Conservation (phyloP, 2,888 invertebrate species). For the Acronicta psi region DNA sequence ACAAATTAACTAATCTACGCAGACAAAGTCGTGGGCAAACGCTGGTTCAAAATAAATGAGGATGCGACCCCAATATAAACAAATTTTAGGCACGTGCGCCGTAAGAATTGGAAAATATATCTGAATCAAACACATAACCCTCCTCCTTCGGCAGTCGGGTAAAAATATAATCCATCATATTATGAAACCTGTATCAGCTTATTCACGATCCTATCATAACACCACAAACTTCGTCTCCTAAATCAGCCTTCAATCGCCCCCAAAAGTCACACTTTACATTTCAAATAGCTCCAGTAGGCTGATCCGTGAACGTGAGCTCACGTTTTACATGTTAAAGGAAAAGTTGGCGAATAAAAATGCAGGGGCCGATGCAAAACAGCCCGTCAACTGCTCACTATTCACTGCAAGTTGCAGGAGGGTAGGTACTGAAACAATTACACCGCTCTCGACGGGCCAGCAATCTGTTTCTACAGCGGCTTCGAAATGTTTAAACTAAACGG, state of each 20-base stretch:
- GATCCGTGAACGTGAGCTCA: conserved; percentile 7
- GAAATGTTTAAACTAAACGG: conserved; percentile 47
- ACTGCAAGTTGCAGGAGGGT: conserved; percentile 38
- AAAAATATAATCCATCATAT: no score
- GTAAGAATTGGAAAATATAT: no score
- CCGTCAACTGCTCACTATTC: conserved; percentile 45
- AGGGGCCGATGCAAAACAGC: conserved; percentile 26
- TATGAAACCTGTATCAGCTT: no score
- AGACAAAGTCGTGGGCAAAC: no score
- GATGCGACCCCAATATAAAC: no score
- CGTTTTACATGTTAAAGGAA: conserved; percentile 41
- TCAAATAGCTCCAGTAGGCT: conserved; percentile 4
- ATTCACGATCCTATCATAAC: background rate
- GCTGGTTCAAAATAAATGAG: no score
- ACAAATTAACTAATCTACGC: no score
- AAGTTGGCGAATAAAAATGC: conserved; percentile 28
- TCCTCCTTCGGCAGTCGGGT: no score
- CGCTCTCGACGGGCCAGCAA: conserved; percentile 33
- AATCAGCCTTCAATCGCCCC: background rate
- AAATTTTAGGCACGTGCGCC: no score
- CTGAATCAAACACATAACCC: no score
- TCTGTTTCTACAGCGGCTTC: conserved; percentile 35
- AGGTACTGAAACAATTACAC: conserved; percentile 47
- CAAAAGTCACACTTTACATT: conserved; percentile 1
- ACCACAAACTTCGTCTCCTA: background rate